Conservation (phyloP, 2,888 invertebrate species). For the Drosophila niveifrons region DNA sequence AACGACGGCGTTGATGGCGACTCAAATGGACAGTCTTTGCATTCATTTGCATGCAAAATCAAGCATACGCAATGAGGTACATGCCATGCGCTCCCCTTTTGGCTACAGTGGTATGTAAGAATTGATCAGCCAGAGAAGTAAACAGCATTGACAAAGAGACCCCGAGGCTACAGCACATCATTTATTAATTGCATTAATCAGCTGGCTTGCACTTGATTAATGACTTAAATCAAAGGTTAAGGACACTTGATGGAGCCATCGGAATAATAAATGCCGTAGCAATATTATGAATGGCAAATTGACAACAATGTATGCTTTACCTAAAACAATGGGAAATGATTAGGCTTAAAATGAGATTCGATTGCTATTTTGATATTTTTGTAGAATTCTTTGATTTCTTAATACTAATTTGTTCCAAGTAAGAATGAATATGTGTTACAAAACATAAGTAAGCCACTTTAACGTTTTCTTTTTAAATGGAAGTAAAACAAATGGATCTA, state of each 20-base stretch:
- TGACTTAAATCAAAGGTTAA: not conserved
- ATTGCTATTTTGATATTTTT: too few relatives aligned
- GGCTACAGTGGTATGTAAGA: constrained; percentile 46
- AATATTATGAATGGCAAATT: not conserved
- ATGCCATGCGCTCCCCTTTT: not conserved
- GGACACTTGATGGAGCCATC: not conserved
- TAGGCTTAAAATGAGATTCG: too few relatives aligned
- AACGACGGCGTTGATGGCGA: constrained; percentile 70
- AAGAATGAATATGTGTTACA: too few relatives aligned
- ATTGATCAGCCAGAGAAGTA: not conserved
- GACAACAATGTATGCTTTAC: not conserved
- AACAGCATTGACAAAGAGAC: not conserved
- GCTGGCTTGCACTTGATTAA: not conserved
- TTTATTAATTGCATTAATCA: constrained; percentile 1
- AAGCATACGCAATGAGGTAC: constrained; percentile 44
- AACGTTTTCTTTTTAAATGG: too few relatives aligned
- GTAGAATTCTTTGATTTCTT: too few relatives aligned
- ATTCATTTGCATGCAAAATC: constrained; percentile 78
- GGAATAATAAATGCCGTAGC: not conserved
- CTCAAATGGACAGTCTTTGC: constrained; percentile 75
- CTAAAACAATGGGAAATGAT: too few relatives aligned
- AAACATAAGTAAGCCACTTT: too few relatives aligned
- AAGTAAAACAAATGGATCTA: too few relatives aligned
- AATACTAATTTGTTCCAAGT: too few relatives aligned
- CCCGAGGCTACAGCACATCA: not conserved